A percentile compares a stretch with the other conserved stretches of the same genome.
phyloP scores from a whole-genome alignment of 2,888 invertebrate genomes.

The Flexamia atlantica region DNA sequence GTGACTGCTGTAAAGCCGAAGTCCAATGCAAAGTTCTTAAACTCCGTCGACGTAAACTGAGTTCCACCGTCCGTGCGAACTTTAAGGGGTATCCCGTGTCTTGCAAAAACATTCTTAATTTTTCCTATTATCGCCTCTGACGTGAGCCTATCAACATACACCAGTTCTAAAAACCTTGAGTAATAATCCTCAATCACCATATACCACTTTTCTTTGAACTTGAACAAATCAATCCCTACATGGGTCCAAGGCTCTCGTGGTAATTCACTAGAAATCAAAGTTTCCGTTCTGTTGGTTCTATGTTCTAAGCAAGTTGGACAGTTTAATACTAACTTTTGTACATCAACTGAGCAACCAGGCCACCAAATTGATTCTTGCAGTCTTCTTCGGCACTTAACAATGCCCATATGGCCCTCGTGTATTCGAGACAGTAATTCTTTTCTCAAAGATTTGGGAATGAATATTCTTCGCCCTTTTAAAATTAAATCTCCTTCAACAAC shows the following conservation, averaged over 20 bases:
- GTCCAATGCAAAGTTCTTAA: no score
- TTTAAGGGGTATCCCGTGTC: not conserved
- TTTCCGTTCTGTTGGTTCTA: not conserved
- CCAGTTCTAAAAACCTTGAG: constrained; percentile 2
- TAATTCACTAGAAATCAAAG: not conserved
- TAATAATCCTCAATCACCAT: not conserved
- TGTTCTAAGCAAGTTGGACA: constrained; percentile 9
- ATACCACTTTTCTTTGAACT: constrained; percentile 2
- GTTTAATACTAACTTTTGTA: not conserved
- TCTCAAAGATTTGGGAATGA: not conserved
- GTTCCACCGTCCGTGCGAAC: constrained; percentile 39
- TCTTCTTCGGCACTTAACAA: not conserved
- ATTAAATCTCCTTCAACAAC: not conserved
- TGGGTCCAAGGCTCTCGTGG: not conserved
- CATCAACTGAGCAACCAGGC: constrained; percentile 8
- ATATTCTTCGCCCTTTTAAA: not conserved
- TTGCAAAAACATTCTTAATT: no score
- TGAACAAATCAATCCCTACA: not conserved
- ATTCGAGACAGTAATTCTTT: not conserved
- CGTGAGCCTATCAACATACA: no score
- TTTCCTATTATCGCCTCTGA: no score
- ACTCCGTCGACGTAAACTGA: no score
- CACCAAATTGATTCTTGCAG: not conserved
- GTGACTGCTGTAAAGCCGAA: no score
- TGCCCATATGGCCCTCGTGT: not conserved